These are phyloP conservation scores for Caradrina clavipalpis DNA, from an alignment of 2,888 invertebrate genomes.

Conservation along the genomic window DNA sequence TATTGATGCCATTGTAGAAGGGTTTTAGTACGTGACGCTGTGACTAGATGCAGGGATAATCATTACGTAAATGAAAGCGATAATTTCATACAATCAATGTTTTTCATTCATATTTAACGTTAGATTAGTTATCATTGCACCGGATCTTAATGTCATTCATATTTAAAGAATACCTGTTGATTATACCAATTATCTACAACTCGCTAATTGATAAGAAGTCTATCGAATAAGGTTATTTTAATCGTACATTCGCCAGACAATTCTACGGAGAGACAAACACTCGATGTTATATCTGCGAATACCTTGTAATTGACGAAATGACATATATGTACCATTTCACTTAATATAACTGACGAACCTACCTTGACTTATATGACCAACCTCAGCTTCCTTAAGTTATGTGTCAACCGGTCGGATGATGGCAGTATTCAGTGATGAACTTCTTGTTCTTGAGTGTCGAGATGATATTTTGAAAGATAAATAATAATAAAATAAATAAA, in stretches of 20 bases:
- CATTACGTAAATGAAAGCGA: background rate
- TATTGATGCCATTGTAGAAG: conserved; percentile 1
- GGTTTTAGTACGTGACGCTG: background rate
- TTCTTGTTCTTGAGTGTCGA: background rate
- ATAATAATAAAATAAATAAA: no score
- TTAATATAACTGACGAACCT: no score
- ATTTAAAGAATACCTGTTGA: conserved; percentile 1
- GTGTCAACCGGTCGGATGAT: no score
- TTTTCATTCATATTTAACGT: background rate
- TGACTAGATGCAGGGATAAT: background rate
- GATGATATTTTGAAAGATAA: background rate
- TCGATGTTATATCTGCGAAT: background rate
- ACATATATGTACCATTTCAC: no score
- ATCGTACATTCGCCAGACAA: background rate
- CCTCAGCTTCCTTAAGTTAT: no score
- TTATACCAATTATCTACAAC: background rate
- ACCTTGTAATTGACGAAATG: no score
- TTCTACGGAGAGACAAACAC: background rate
- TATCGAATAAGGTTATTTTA: background rate
- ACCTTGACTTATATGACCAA: no score
- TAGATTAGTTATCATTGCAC: background rate
- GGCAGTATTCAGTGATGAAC: background rate
- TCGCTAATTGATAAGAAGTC: background rate
- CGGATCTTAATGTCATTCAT: conserved; percentile 12
- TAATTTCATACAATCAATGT: background rate